Percentiles rank a stretch among this genome's conserved stretches.
These are phyloP conservation scores for Sebastes elongatus DNA, from an alignment of 2,797 vertebrate genomes.

Conservation along the genomic window DNA sequence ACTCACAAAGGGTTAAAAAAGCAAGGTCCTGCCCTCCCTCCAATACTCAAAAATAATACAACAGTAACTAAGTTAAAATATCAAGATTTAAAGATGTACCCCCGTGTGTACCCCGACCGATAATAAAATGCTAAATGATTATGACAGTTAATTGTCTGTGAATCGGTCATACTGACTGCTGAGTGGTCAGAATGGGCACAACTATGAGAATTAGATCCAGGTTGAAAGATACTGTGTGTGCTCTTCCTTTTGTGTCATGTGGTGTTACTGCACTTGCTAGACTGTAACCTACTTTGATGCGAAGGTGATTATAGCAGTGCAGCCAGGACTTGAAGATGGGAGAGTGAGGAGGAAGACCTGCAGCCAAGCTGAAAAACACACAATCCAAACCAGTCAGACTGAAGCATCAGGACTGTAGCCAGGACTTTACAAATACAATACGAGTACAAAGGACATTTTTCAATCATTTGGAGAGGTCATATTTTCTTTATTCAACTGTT, in stretches of 20 bases:
- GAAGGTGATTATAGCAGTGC: slow-evolving; percentile 89
- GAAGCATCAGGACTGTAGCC: neutral
- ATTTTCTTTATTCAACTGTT: neutral
- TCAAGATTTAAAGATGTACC: too few species aligned
- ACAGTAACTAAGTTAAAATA: neutral
- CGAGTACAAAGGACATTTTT: neutral
- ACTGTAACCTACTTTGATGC: slow-evolving; percentile 76
- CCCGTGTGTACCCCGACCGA: too few species aligned
- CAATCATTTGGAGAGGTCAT: neutral
- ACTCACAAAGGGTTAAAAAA: neutral
- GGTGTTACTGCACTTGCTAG: too few species aligned
- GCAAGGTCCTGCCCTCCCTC: rapidly evolving
- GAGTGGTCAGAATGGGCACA: too few species aligned
- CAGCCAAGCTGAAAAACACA: slow-evolving; percentile 80
- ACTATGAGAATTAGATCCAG: too few species aligned
- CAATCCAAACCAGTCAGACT: neutral
- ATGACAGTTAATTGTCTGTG: too few species aligned
- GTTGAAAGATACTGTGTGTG: too few species aligned
- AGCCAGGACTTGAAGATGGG: slow-evolving; percentile 87
- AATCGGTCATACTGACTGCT: too few species aligned
- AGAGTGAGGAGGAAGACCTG: slow-evolving; percentile 85
- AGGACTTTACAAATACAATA: neutral
- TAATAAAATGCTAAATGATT: neutral
- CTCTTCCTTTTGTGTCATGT: neutral
- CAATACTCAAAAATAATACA: neutral